Conservation (phyloP, 30 jellyfish, hydroid and myxozoan genomes). For the Aurelia sp. region DNA sequence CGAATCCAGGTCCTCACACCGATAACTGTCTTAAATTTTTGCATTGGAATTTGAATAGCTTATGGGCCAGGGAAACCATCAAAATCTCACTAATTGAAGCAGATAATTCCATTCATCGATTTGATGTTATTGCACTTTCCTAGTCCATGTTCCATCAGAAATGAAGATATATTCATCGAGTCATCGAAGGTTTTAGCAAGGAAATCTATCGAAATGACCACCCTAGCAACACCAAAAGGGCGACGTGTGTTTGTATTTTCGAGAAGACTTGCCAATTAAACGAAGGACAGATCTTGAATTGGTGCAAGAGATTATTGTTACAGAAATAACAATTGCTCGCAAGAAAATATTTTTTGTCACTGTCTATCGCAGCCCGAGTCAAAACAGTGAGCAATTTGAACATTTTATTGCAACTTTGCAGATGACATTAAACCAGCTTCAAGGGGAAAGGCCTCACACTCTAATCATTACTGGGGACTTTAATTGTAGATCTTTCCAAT, state of each 20-base stretch:
- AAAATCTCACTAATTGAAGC: slow-evolving; percentile 33
- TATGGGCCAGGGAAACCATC: slow-evolving; percentile 24
- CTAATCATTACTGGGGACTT: too few relatives aligned
- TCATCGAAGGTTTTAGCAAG: too few relatives aligned
- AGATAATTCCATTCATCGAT: too few relatives aligned
- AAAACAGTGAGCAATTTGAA: slow-evolving; percentile 33
- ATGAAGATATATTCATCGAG: slow-evolving; percentile 1
- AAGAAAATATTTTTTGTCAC: too few relatives aligned
- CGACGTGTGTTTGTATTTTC: neutral
- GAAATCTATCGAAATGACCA: too few relatives aligned
- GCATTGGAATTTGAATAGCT: neutral
- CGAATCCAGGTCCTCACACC: slow-evolving; percentile 47
- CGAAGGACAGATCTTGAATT: slow-evolving; percentile 67
- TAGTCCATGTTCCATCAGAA: neutral
- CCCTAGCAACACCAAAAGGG: too few relatives aligned
- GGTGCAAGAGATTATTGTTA: slow-evolving; percentile 33
- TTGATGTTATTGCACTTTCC: too few relatives aligned
- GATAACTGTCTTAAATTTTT: neutral
- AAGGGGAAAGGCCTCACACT: too few relatives aligned
- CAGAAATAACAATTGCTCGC: slow-evolving; percentile 44
- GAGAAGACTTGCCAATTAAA: neutral
- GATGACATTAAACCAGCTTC: neutral
- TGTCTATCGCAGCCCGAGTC: too few relatives aligned
- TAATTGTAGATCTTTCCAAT: too few relatives aligned
- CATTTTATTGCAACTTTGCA: slow-evolving; percentile 32